A percentile compares a stretch with the other conserved stretches of the same genome.
Conservation (phyloP, 2,797 vertebrate species). For the Crenuchus spilurus region DNA sequence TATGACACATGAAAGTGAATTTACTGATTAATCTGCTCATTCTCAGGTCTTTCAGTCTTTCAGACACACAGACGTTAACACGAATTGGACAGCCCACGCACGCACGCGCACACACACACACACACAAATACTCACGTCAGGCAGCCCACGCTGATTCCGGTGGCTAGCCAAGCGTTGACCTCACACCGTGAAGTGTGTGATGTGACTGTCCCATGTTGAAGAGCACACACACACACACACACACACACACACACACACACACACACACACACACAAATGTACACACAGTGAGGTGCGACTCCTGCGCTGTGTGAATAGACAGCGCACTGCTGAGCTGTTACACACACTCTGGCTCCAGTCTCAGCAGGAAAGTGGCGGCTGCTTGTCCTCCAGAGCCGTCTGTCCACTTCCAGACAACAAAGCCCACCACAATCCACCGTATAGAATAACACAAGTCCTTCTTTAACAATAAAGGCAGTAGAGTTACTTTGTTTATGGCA, state of each 20-base stretch:
- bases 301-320: constrained; percentile 67
- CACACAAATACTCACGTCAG: neutral
- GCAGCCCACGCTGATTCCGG: constrained; percentile 33
- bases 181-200: constrained; percentile 29
- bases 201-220: constrained; percentile 21
- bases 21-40: too few relatives aligned
- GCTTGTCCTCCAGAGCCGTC: constrained; percentile 36
- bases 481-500: neutral
- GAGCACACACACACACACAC: constrained; percentile 19
- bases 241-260: constrained; percentile 19
- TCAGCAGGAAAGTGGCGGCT: constrained; percentile 64
- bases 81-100: too few relatives aligned
- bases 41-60: constrained; percentile 26
- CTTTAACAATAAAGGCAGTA: neutral
- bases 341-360: constrained; percentile 67
- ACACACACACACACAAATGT: constrained; percentile 13
- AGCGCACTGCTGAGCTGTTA: constrained; percentile 73
- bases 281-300: constrained; percentile 56
- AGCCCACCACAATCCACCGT: constrained; percentile 55
- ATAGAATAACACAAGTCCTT: constrained; percentile 60
- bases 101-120: neutral
- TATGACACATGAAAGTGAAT: too few relatives aligned
- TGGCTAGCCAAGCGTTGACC: constrained; percentile 23
- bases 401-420: constrained; percentile 54
- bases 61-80: neutral